Percentiles rank a stretch among this genome's conserved stretches.
Evolutionary conservation across 2,888 invertebrate species (phyloP).

Genomic region (Drosophila mimetica): DNA sequence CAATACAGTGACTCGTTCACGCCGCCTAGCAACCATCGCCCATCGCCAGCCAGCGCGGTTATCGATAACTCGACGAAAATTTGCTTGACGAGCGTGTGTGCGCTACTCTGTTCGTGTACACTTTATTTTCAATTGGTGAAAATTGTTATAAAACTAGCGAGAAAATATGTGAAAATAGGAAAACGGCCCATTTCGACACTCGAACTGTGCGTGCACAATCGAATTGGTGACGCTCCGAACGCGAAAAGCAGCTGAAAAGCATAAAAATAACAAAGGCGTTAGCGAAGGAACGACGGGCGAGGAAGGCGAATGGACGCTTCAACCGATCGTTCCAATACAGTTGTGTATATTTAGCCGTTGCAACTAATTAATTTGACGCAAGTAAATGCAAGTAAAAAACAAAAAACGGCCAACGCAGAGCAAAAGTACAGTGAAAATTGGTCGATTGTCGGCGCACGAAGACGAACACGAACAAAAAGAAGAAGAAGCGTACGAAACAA

Average conservation of each 20-base stretch:
- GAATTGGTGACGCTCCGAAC: constrained; percentile 28
- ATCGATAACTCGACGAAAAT: constrained; percentile 36
- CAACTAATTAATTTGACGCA: constrained; percentile 45
- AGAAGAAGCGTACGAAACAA: constrained; percentile 65
- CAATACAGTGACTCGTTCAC: background rate
- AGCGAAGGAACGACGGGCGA: constrained; percentile 50
- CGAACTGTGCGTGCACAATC: constrained; percentile 13
- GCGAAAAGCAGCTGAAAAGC: constrained; percentile 40
- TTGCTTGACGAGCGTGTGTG: constrained; percentile 40
- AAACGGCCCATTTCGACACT: constrained; percentile 23
- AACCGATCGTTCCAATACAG: constrained; percentile 37
- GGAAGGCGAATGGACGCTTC: constrained; percentile 45
- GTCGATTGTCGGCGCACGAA: constrained; percentile 69
- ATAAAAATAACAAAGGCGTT: constrained; percentile 62
- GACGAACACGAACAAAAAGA: constrained; percentile 44
- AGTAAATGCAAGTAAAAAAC: constrained; percentile 44
- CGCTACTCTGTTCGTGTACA: constrained; percentile 52
- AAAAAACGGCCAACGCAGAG: constrained; percentile 40
- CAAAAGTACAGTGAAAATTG: constrained; percentile 75
- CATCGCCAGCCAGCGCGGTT: constrained; percentile 23
- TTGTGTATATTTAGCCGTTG: constrained; percentile 34
- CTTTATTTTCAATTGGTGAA: constrained; percentile 57
- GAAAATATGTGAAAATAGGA: constrained; percentile 53
- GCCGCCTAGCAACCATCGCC: constrained; percentile 2
- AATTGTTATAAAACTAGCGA: constrained; percentile 64